Evolutionary conservation across 2,888 invertebrate species (phyloP), one percentile per base, ranked within the genome.

Genomic region (Zaprionus lineosus): DNA sequence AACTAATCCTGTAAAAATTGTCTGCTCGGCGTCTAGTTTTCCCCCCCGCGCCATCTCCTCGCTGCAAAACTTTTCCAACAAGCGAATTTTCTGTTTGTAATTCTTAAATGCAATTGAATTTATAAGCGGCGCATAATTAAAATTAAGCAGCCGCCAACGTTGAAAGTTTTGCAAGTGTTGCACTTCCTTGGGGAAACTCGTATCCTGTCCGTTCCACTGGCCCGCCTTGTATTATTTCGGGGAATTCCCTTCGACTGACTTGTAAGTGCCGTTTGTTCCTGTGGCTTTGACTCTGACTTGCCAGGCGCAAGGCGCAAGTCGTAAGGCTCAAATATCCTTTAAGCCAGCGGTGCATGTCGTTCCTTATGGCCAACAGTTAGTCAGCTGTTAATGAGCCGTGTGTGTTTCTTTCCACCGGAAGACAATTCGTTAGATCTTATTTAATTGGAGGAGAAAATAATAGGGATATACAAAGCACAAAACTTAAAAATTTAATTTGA

Each of bases 71-170:
- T 24, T 65, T 76, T 73, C 41, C 46, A 41, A 56, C 62, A 33
- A 24, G 48, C 46, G 51, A 66, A 78, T 62, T 71, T n/a, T n/a
- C n/a, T 51, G 55, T 65, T 82, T 83, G 84, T 71, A 85, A 79
- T 79, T 79, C 86, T 79, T 85, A 71, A 79, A 83, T 66, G 85
- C 79, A 79, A 79, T 79, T 79, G 85, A 79, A 79, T 79, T 79
- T 79, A 83, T 85, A 79, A 85, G 79, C 78, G 71, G 56, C 51
- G 84, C 78, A 85, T 79, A 79, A 79, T 79, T 79, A 79, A 79
- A 79, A 85, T 83, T 79, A 85, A 74, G 64, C 79, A 74, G 81
- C 69, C 77, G 77, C 64, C 68, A 62, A 69, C n/a, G 50, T 34
- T 41, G 36, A 72, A 85, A 84, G 58, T 79, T 79, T 61, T 57